Evolutionary conservation across 2,888 invertebrate species (phyloP), one percentile per base, ranked within the genome.

Genomic region (Chalcis sispes): DNA sequence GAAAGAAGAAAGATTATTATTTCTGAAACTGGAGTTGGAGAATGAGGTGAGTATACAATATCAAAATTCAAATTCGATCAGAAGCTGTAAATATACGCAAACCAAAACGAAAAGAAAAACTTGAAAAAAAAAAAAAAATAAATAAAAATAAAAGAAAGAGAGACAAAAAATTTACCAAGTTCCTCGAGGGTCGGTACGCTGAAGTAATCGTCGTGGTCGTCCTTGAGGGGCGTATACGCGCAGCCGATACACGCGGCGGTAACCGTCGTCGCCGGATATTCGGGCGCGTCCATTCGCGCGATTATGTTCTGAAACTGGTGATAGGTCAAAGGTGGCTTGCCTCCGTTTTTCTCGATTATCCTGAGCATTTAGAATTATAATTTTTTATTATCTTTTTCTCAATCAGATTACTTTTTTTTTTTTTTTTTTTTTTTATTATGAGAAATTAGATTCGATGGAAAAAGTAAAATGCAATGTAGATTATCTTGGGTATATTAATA

Each of bases 151-250:
- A 54, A 36, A 36, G 1, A 50, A 52, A 25, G n/a, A 25, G 8
- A 1, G n/a, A 52, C 1, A 52, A 32, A 25, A 7, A 10, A 32
- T 79, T 81, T 85, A 94, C 95, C 96, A 23, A 96, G 90, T 89
- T 96, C 96, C 84, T 95, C 95, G 15, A 96, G 91, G 0, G 95
- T 94, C 0, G 96, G 96, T 0, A 96, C 96, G 0, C 95, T 95
- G 85, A 93, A 96, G 77, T 92, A 92, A 23, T 95, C 95, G 83
- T 96, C 95, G 85, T 96, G 96, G 83, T 96, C 94, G 36, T 93
- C 92, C 8, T 89, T 83, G 1, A 95, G 66, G 0, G 96, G 95
- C 0, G 96, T 95, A 77, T 89, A 89, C 20, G 93, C 92, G 1
- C 91, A 91, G 18, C 91, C 91, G 1, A 95, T 89, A 62, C 89